Evolutionary conservation across 1,140 invertebrate species (phyloP).

Genomic region (Macrobrachium rosenbergii): DNA sequence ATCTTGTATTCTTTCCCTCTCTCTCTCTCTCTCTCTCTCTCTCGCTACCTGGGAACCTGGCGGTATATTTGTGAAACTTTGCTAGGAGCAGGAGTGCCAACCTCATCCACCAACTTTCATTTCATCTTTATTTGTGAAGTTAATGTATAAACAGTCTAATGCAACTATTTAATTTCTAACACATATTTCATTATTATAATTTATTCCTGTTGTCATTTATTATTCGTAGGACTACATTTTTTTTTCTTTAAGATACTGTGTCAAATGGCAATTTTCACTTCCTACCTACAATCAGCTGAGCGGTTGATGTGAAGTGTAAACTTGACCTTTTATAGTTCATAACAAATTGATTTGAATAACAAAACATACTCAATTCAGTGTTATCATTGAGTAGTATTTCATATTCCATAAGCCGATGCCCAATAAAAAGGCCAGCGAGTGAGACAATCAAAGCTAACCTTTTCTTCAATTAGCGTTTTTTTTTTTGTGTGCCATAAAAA

Average conservation of each 20-base stretch:
- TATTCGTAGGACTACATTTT: not conserved
- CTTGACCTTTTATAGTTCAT: too few relatives aligned
- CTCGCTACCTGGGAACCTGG: slow-evolving; percentile 7
- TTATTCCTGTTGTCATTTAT: not conserved
- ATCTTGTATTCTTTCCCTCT: not conserved
- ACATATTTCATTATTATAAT: not conserved
- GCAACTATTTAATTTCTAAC: not conserved
- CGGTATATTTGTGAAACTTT: too few relatives aligned
- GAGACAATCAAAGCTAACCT: too few relatives aligned
- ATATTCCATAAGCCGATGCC: too few relatives aligned
- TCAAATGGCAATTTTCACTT: not conserved
- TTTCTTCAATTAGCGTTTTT: too few relatives aligned
- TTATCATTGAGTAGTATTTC: too few relatives aligned
- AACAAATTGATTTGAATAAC: too few relatives aligned
- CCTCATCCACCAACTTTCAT: not conserved
- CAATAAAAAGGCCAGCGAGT: too few relatives aligned
- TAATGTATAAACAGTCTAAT: not conserved
- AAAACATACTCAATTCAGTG: too few relatives aligned
- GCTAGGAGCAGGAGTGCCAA: not conserved
- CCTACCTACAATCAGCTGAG: slow-evolving; percentile 17
- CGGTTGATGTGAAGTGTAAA: not conserved
- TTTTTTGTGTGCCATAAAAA: too few relatives aligned
- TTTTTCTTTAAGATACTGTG: not conserved
- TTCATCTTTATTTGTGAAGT: not conserved
- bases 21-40: not conserved